phyloP scores from a whole-genome alignment of 92 coral and sea anemone species.

The Palythoa caribaeorum region DNA sequence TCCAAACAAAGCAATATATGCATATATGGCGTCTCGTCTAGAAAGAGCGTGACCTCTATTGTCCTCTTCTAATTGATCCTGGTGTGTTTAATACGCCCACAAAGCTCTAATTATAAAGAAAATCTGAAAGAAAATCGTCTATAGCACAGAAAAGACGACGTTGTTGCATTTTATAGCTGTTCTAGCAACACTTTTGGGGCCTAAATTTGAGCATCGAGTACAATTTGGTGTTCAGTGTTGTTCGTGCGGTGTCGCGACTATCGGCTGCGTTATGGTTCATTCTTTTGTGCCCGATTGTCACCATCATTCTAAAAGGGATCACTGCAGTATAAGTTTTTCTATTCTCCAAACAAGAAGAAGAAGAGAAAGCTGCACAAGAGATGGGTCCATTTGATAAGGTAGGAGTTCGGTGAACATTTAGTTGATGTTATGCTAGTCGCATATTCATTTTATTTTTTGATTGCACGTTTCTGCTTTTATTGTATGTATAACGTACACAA shows the following conservation, averaged over 20 bases:
- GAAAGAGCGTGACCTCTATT: slow-evolving; percentile 5
- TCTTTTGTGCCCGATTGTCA: slow-evolving; percentile 52
- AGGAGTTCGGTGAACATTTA: slow-evolving; percentile 23
- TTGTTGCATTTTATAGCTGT: slow-evolving; percentile 1
- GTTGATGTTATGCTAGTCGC: slow-evolving; percentile 1
- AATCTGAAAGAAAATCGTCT: slow-evolving; percentile 15
- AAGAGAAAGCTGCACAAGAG: slow-evolving; percentile 37
- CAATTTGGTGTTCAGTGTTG: slow-evolving; percentile 15
- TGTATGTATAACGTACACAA: slow-evolving; percentile 1
- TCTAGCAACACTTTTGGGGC: slow-evolving; percentile 16
- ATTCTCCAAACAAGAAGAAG: neutral
- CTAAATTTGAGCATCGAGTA: slow-evolving; percentile 19
- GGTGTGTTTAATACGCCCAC: slow-evolving; percentile 35
- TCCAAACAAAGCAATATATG: slow-evolving; percentile 26
- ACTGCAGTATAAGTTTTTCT: slow-evolving; percentile 19
- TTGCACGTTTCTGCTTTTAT: neutral
- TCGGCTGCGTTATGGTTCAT: slow-evolving; percentile 35
- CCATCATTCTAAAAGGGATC: slow-evolving; percentile 41
- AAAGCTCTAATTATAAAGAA: slow-evolving; percentile 24
- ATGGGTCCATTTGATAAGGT: slow-evolving; percentile 44
- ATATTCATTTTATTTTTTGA: neutral
- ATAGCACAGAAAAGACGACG: slow-evolving; percentile 7
- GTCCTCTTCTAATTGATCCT: slow-evolving; percentile 22
- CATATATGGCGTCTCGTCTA: slow-evolving; percentile 3
- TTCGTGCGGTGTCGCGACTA: neutral